Base-by-base conservation (phyloP, 1,140 invertebrate species). In the Druon quercuslanigerum region DNA sequence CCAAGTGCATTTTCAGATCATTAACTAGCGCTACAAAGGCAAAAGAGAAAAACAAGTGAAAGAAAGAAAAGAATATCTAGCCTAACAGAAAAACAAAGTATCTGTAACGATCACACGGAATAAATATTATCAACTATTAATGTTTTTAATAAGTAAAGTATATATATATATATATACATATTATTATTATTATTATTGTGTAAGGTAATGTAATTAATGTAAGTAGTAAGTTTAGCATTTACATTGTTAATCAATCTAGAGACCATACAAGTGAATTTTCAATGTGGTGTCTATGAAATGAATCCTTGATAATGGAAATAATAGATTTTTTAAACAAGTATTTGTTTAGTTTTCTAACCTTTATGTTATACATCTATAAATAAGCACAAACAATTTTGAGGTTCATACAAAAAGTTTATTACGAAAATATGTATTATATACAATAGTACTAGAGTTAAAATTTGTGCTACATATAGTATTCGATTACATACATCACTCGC, bases 241-340 rank as follows among this genome's bases (percentile, higher is more conserved):
- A 85, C 83, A 87, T 83, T 87, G 83, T 86, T 86, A 86, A 85
- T 66, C 78, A 74, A 85, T 79, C 51, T 86, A 86, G 85, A 86
- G 83, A 86, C 84, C 84, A 87, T 86, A 83, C 82, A 51, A 78
- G 81, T 78, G 79, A 81, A 85, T 82, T 84, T 80, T 87, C 82
- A 82, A 86, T 84, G 84, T 85, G 83, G 85, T 85, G 83, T 87
- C 82, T 85, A 86, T 78, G 81, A 81, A 83, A 83, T 72, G 81
- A 84, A 80, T 82, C 79, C 83, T 86, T 74, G 79, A 84, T 83
- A 83, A 84, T 83, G 74, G 79, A 81, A 86, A 84, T 86, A 86
- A 87, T 86, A 86, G 83, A 87, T 87, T 86, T 85, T 87, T 84
- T 82, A 85, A 86, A 84, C 77, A 85, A 85, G 84, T 17, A 73